Evolutionary conservation across 2,113 vertebrate species (phyloP), one percentile per base, ranked within the genome.

Genomic region (Centropus unirufus): DNA sequence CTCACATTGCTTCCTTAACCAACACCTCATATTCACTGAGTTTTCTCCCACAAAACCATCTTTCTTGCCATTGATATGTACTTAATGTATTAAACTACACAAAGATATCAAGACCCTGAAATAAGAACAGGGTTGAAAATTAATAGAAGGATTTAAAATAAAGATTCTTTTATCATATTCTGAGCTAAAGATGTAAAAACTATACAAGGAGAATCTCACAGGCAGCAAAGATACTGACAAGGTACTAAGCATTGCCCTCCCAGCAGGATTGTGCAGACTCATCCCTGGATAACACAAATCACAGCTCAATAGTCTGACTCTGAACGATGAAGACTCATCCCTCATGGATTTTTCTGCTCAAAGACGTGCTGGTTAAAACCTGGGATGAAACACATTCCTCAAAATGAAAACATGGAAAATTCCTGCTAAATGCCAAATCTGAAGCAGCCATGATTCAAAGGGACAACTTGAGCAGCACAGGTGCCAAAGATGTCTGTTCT

Each of bases 401-500:
- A 61, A 44, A 83, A 89, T 64, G 87, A 64, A 95, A 92, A 93
- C 69, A 58, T 6, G 66, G 85, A 95, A 96, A 93, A 95, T 84
- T 95, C 74, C 76, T 93, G 61, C 49, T 78, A 49, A 88, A 87
- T 55, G 88, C 93, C 86, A 90, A 79, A 83, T 63, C 64, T 90
- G 79, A 61, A 83, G 54, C 47, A 93, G 88, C 52, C 61, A 39
- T 68, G 90, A 97, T 93, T 94, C 90, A 95, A 93, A 95, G 76
- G 90, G 77, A 95, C 90, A 94, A 77, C 52, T 32, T 72, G 76
- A 96, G 87, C 73, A 93, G 57, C 83, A 34, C 76, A 95, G 83
- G 90, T 96, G 80, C 94, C 96, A 96, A 78, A n/a, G 92, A 61
- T 89, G 69, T 89, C 86, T 90, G 90, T 27, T 95, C 62, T 85